A percentile compares a stretch with the other conserved stretches of the same genome.
These are phyloP conservation scores for Patella ulyssiponensis DNA, from an alignment of 2,888 invertebrate genomes.

Conservation along the genomic window DNA sequence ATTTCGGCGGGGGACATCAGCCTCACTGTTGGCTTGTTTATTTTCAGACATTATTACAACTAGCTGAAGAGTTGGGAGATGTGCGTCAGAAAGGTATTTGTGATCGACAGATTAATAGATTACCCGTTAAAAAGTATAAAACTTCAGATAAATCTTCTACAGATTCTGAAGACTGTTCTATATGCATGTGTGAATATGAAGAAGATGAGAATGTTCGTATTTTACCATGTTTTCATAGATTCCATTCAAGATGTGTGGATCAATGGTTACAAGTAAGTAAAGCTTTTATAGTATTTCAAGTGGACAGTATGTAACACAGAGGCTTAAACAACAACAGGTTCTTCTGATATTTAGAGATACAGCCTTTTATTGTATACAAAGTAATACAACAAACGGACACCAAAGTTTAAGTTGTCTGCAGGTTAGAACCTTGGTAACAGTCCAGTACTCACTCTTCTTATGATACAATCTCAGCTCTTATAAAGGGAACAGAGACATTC, in stretches of 20 bases:
- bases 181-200: slow-evolving; percentile 67
- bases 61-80: slow-evolving; percentile 55
- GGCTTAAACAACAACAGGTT: too few species aligned
- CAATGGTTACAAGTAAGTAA: slow-evolving; percentile 63
- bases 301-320: too few species aligned
- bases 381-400: too few species aligned
- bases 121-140: slow-evolving; percentile 46
- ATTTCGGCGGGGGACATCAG: too few species aligned
- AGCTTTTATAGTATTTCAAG: not conserved
- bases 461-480: too few species aligned
- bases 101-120: slow-evolving; percentile 38
- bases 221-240: slow-evolving; percentile 67
- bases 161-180: slow-evolving; percentile 53
- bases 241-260: slow-evolving; percentile 65
- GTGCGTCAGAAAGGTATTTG: slow-evolving; percentile 49
- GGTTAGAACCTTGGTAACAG: too few species aligned
- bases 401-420: too few species aligned
- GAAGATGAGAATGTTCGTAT: slow-evolving; percentile 59
- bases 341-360: too few species aligned
- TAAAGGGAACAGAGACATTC: too few species aligned
- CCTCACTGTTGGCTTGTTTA: too few species aligned
- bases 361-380: too few species aligned
- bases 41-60: slow-evolving; percentile 47
- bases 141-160: slow-evolving; percentile 20
- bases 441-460: too few species aligned